These are phyloP conservation scores for Sus cebifrons DNA, from an alignment of 2,797 vertebrate species.

Conservation along the genomic window DNA sequence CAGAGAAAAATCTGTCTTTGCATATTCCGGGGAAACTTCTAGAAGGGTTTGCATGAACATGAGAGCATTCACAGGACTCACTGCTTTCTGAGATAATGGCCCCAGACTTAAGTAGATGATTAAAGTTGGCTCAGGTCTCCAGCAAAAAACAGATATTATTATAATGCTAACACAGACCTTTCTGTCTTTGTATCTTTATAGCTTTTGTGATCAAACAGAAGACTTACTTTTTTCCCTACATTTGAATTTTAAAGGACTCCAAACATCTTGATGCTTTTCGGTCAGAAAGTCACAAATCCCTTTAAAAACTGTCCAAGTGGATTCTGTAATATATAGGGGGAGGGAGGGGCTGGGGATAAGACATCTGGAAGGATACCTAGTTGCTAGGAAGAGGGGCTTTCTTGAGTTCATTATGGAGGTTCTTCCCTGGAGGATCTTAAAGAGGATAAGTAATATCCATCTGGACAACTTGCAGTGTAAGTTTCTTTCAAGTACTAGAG, in stretches of 20 bases:
- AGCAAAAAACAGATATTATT: conserved; percentile 63
- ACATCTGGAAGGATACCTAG: neutral
- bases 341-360: neutral
- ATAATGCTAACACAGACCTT: conserved; percentile 24
- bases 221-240: neutral
- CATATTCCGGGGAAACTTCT: conserved; percentile 1
- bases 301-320: conserved; percentile 33
- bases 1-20: neutral
- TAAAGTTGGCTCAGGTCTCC: conserved; percentile 52
- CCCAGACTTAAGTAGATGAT: conserved; percentile 11
- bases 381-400: conserved; percentile 1
- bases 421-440: conserved; percentile 27
- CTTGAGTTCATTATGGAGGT: neutral
- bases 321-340: neutral
- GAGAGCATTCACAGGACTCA: neutral
- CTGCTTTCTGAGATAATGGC: neutral
- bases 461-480: neutral
- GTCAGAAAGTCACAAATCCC: neutral
- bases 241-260: conserved; percentile 69
- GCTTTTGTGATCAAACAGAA: conserved; percentile 49
- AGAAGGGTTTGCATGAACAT: neutral
- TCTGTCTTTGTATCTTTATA: conserved; percentile 50
- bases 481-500: conserved; percentile 47
- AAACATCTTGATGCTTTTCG: neutral
- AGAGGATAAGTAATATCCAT: conserved; percentile 6